A percentile compares a stretch with the other conserved stretches of the same genome.
phyloP scores from a whole-genome alignment of 2,797 vertebrate genomes.

The Hapalemur alaotrensis region DNA sequence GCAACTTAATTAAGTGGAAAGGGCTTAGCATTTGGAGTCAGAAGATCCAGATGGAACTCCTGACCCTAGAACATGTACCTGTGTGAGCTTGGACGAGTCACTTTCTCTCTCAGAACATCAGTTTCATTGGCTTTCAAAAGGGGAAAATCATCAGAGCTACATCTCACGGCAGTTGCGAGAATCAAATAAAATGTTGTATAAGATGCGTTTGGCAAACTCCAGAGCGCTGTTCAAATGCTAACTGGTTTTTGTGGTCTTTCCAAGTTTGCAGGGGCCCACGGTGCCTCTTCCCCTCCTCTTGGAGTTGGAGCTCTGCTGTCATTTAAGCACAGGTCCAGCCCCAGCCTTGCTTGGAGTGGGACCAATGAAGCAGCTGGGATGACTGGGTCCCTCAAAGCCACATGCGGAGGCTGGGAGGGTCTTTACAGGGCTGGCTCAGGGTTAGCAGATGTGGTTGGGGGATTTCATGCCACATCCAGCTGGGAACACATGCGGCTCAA shows the following conservation, averaged over 20 bases:
- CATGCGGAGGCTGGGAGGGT: background rate
- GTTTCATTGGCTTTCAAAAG: background rate
- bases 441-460: conserved; percentile 30
- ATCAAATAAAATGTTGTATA: background rate
- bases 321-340: background rate
- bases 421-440: conserved; percentile 4
- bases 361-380: background rate
- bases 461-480: conserved; percentile 24
- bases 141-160: background rate
- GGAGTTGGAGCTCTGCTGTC: background rate
- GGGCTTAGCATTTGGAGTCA: background rate
- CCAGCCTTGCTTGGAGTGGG: background rate
- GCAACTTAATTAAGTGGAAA: background rate
- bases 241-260: background rate
- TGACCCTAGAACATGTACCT: background rate
- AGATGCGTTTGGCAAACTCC: background rate
- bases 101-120: background rate
- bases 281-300: background rate
- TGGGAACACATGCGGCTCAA: conserved; percentile 18
- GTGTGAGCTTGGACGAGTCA: background rate
- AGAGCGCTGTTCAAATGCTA: background rate
- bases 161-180: background rate
- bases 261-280: background rate
- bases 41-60: background rate
- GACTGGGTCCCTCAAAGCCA: background rate